Base-by-base conservation (phyloP, 2,888 invertebrate species). In the Aethes cnicana region DNA sequence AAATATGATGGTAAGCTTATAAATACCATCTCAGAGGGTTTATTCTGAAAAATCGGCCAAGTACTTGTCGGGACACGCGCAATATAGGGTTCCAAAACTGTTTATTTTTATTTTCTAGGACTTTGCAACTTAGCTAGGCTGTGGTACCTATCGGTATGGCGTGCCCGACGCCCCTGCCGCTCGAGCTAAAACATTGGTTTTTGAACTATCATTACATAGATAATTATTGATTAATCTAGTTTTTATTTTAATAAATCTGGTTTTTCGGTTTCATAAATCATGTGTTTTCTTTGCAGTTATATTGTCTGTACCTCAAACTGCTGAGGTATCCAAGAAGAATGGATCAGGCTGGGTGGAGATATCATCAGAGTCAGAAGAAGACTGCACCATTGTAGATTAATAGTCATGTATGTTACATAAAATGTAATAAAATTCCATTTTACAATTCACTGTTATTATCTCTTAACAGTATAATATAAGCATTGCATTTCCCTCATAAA, bases 1-100 rank as follows among this genome's bases (percentile, higher is more conserved):
- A 89, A 88, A 84, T 89, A 88, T 74, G 80, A 88, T 66, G 81
- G 88, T 88, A 69, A 68, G 54, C 41, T n/a, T n/a, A n/a, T n/a
- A n/a, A n/a, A n/a, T n/a, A n/a, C n/a, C n/a, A n/a, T n/a, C n/a
- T n/a, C n/a, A n/a, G n/a, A n/a, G n/a, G n/a, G n/a, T n/a, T n/a
- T n/a, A n/a, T n/a, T n/a, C n/a, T n/a, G n/a, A n/a, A n/a, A n/a
- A n/a, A n/a, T n/a, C n/a, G n/a, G n/a, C n/a, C n/a, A n/a, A n/a
- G n/a, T n/a, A n/a, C n/a, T n/a, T n/a, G n/a, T n/a, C n/a, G n/a
- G n/a, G n/a, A n/a, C n/a, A n/a, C n/a, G n/a, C n/a, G n/a, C n/a
- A n/a, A n/a, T n/a, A n/a, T n/a, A n/a, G n/a, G n/a, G n/a, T n/a
- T n/a, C n/a, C n/a, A n/a, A n/a, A n/a, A n/a, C n/a, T n/a, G n/a